Base-by-base conservation (phyloP, 1,140 invertebrate species). In the Bombus picipes region DNA sequence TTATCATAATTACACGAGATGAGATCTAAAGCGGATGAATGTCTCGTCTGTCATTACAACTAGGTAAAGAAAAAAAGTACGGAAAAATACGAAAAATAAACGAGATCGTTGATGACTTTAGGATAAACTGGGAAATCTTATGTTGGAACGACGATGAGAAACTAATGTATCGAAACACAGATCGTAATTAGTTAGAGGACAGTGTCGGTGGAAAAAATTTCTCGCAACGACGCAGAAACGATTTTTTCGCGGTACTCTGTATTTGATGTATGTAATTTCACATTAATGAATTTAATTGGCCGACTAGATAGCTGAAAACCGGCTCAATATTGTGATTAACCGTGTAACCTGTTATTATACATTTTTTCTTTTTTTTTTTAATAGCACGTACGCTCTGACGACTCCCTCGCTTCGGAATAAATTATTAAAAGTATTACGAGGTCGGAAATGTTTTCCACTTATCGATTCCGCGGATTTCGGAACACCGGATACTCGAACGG, bases 231-330 rank as follows among this genome's bases (percentile, higher is more conserved):
- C 22, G 59, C 22, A 77, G 53, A 68, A 77, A 57, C 80, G 22
- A 28, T 41, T 80, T 72, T n/a, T 15, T 1, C 47, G 57, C 73
- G 66, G 34, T 53, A 6, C 47, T 53, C 1, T 53, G 18, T 88
- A 57, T 4, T 65, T 41, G 53, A 47, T 47, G 37, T n/a, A 18
- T 3, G 53, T 80, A 86, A 88, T 87, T 87, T 89, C 59, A 10
- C 8, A 43, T 28, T 81, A 87, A 89, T 81, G 47, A 80, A 81
- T 87, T 87, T 89, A 89, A 89, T 89, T 83, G 80, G 59, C 71
- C 59, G n/a, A 25, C 15, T 25, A 9, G 39, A 57, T 15, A 84
- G 39, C 47, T 37, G 70, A 47, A 65, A 87, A 89, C 62, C 82
- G 57, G 76, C 32, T 73, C 65, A 83, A 73, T 32, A 62, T 85